phyloP scores from a whole-genome alignment of 2,888 invertebrate species.

The Spodoptera picta region DNA sequence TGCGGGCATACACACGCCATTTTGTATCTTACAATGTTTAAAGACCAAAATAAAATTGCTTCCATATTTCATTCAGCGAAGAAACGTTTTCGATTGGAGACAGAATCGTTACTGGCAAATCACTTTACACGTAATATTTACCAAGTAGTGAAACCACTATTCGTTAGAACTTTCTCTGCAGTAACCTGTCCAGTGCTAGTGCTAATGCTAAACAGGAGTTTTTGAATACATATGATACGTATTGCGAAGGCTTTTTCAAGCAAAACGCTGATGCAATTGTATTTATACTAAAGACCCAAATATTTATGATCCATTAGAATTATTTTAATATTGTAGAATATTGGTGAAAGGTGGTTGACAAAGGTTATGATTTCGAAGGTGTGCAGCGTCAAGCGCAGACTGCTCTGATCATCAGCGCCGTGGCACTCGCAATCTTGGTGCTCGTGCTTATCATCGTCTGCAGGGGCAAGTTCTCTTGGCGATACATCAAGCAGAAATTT shows the following conservation, averaged over 20 bases:
- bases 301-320: neutral
- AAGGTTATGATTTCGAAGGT: constrained; percentile 63
- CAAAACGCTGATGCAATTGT: neutral
- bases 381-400: constrained; percentile 80
- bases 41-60: too few species aligned
- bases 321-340: constrained; percentile 2
- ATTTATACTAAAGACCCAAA: neutral
- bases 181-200: constrained; percentile 6
- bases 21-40: constrained; percentile 1
- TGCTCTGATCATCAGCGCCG: constrained; percentile 79
- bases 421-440: constrained; percentile 77
- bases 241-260: neutral
- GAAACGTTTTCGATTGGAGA: neutral
- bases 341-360: constrained; percentile 24
- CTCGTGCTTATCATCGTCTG: constrained; percentile 76
- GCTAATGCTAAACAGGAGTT: neutral
- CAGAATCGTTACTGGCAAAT: neutral
- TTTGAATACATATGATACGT: neutral
- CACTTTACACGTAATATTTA: neutral
- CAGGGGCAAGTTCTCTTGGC: constrained; percentile 77
- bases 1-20: neutral
- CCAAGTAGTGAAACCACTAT: neutral
- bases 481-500: constrained; percentile 80
- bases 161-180: neutral
- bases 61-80: too few species aligned